These are phyloP conservation scores for Phoeniculus purpureus DNA, from an alignment of 2,797 vertebrate genomes.

Conservation along the genomic window DNA sequence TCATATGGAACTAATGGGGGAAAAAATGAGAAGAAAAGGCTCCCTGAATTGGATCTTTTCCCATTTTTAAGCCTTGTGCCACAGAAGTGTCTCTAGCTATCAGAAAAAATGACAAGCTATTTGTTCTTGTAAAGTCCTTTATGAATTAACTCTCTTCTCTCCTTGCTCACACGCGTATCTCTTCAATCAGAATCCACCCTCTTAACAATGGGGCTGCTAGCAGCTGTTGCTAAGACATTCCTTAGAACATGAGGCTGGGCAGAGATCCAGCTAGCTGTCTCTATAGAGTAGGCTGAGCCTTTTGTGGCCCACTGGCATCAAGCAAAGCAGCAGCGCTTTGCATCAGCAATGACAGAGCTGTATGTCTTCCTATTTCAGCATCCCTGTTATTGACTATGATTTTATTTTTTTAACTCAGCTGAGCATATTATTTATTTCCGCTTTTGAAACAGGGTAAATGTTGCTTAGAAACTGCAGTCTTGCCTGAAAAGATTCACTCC, in stretches of 20 bases:
- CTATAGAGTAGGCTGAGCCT: constrained; percentile 28
- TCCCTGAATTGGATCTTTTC: not conserved
- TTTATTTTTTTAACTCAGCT: not conserved
- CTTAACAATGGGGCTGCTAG: constrained; percentile 22
- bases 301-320: constrained; percentile 57
- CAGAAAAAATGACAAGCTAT: not conserved
- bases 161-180: not conserved
- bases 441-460: constrained; percentile 9
- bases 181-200: constrained; percentile 16
- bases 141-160: constrained; percentile 40
- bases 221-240: constrained; percentile 63
- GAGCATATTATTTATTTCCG: constrained; percentile 16
- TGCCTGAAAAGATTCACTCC: constrained; percentile 29
- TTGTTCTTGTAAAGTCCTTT: constrained; percentile 21
- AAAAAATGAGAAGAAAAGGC: not conserved
- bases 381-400: not conserved
- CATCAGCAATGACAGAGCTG: not conserved
- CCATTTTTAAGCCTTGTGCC: not conserved
- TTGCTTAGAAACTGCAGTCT: constrained; percentile 57
- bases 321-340: constrained; percentile 26
- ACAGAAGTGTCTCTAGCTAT: not conserved
- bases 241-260: constrained; percentile 55
- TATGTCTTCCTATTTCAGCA: constrained; percentile 34
- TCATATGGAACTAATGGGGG: not conserved
- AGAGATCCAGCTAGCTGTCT: constrained; percentile 56